A percentile compares a stretch with the other conserved stretches of the same genome.
These are phyloP conservation scores for Listronotus bonariensis DNA, from an alignment of 1,140 invertebrate genomes.

Conservation along the genomic window DNA sequence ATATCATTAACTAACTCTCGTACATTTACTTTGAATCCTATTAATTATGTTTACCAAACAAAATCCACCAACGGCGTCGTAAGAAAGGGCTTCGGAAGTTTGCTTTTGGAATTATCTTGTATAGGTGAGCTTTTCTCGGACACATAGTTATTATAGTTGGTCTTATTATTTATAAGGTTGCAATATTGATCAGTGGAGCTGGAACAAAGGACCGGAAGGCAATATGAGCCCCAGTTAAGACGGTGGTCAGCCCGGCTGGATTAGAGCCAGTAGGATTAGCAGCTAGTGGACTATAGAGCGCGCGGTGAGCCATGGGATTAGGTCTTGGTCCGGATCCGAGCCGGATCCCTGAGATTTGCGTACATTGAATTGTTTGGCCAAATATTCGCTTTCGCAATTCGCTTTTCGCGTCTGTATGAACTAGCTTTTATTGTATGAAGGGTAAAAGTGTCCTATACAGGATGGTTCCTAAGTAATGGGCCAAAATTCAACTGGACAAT, in stretches of 20 bases:
- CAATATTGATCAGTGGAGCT: conserved; percentile 55
- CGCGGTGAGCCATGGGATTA: conserved; percentile 56
- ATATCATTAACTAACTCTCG: too few species aligned
- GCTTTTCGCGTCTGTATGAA: too few species aligned
- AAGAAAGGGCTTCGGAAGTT: conserved; percentile 24
- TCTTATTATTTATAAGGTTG: conserved; percentile 57
- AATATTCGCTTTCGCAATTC: too few species aligned
- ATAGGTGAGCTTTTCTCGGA: conserved; percentile 27
- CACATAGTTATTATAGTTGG: conserved; percentile 49
- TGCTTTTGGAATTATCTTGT: conserved; percentile 29
- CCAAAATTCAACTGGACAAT: too few species aligned
- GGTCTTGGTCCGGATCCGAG: conserved; percentile 50
- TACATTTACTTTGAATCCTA: background rate
- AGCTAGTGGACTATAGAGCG: conserved; percentile 56
- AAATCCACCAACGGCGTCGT: conserved; percentile 12
- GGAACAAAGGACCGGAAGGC: conserved; percentile 55
- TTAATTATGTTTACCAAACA: conserved; percentile 15
- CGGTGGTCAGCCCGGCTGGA: conserved; percentile 56
- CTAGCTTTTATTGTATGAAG: too few species aligned
- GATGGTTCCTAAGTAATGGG: too few species aligned
- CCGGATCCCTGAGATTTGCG: conserved; percentile 51
- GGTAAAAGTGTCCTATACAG: too few species aligned
- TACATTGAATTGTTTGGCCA: too few species aligned
- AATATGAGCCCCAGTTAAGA: conserved; percentile 57
- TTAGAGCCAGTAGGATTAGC: conserved; percentile 55